Evolutionary conservation across 1,140 invertebrate genomes (phyloP).

Genomic region (Helicoverpa zea): DNA sequence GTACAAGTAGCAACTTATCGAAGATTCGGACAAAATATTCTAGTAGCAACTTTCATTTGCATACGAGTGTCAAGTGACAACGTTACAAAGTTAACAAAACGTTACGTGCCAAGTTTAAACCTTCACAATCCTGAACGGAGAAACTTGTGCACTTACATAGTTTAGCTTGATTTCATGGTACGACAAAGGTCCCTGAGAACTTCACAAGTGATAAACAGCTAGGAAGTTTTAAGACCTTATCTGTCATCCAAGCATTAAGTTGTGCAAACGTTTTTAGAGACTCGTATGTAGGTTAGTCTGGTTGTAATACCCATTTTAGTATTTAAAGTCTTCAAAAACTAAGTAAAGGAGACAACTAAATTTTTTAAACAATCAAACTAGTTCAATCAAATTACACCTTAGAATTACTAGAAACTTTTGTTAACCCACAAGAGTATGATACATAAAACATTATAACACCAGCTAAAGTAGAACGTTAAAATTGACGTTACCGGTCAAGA

Average conservation of each 20-base stretch:
- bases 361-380: no score
- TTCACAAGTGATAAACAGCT: slow-evolving; percentile 15
- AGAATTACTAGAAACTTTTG: no score
- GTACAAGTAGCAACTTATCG: not conserved
- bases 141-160: slow-evolving; percentile 40
- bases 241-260: not conserved
- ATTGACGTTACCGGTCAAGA: not conserved
- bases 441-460: not conserved
- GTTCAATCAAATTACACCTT: not conserved
- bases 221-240: not conserved
- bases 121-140: slow-evolving; percentile 1
- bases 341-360: no score
- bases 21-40: not conserved
- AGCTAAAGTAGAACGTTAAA: slow-evolving; percentile 12
- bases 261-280: not conserved
- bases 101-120: slow-evolving; percentile 18
- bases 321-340: no score
- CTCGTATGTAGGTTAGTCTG: not conserved
- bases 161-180: slow-evolving; percentile 31
- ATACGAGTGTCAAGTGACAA: not conserved
- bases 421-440: not conserved
- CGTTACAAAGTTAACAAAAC: slow-evolving; percentile 1
- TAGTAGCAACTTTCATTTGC: not conserved
- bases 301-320: no score
- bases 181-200: slow-evolving; percentile 15